phyloP scores from a whole-genome alignment of 2,888 invertebrate species.

The Acanthosepion pharaonis region DNA sequence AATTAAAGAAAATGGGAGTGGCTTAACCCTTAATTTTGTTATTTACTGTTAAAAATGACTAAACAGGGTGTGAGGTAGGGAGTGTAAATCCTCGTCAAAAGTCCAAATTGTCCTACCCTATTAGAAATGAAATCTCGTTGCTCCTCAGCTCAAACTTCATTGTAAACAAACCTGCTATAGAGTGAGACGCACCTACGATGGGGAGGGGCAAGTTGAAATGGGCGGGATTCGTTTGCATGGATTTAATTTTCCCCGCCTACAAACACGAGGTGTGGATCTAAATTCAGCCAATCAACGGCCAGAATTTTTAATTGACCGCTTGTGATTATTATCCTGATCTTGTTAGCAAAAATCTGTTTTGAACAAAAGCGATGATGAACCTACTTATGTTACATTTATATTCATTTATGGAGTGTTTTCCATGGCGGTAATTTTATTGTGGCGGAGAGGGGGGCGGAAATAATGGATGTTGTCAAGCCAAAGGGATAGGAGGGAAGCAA shows the following conservation, averaged over 20 bases:
- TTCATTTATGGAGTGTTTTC: conserved; percentile 18
- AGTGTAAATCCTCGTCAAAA: neutral
- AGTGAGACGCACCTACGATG: neutral
- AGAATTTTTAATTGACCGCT: conserved; percentile 8
- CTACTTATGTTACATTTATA: conserved; percentile 22
- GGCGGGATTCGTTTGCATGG: neutral
- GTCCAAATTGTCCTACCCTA: neutral
- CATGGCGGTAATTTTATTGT: neutral
- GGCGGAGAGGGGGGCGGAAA: neutral
- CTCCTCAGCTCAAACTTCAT: neutral
- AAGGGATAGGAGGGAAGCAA: neutral
- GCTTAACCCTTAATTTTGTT: neutral
- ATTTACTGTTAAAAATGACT: neutral
- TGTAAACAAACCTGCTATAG: neutral
- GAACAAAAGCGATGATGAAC: neutral
- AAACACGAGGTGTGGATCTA: too few relatives aligned
- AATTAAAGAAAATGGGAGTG: neutral
- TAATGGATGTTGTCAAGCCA: conserved; percentile 6
- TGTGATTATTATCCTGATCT: neutral
- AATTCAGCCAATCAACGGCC: neutral
- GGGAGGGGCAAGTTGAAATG: neutral
- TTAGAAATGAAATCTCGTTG: neutral
- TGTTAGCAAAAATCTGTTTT: neutral
- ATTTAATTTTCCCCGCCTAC: neutral
- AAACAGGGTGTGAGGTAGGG: neutral